Conservation (phyloP, 1,140 invertebrate genomes). For the Bathynomus jamesi region DNA sequence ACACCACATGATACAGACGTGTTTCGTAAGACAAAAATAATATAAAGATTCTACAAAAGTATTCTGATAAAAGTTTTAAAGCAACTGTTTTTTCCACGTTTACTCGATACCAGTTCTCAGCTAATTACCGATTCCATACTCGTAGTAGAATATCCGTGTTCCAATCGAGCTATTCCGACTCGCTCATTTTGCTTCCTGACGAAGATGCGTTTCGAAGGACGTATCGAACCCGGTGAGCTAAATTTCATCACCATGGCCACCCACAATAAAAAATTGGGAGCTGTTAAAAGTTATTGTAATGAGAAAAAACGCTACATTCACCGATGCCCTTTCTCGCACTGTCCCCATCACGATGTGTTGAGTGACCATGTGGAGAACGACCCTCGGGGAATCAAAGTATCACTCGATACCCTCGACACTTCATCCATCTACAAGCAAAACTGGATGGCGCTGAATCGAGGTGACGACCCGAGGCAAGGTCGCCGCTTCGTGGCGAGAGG, state of each 20-base stretch:
- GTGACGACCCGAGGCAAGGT: background rate
- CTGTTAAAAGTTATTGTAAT: background rate
- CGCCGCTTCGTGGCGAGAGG: background rate
- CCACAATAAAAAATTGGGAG: background rate
- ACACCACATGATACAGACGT: background rate
- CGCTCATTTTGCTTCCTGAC: too few relatives aligned
- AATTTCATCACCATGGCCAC: background rate
- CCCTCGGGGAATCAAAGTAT: background rate
- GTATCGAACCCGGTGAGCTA: background rate
- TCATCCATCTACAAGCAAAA: background rate
- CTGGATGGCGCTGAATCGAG: background rate
- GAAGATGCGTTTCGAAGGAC: too few relatives aligned
- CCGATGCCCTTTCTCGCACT: background rate
- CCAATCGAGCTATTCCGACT: background rate
- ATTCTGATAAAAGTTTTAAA: background rate
- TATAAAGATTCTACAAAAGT: background rate
- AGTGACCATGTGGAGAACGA: background rate
- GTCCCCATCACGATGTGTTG: background rate
- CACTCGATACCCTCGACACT: background rate
- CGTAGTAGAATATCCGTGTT: background rate
- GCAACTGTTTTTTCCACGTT: background rate
- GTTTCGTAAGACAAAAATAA: background rate
- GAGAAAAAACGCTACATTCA: background rate
- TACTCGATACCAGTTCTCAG: too few relatives aligned
- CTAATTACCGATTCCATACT: too few relatives aligned